Base-by-base conservation (phyloP, 2,797 vertebrate species). In the Falco cherrug region DNA sequence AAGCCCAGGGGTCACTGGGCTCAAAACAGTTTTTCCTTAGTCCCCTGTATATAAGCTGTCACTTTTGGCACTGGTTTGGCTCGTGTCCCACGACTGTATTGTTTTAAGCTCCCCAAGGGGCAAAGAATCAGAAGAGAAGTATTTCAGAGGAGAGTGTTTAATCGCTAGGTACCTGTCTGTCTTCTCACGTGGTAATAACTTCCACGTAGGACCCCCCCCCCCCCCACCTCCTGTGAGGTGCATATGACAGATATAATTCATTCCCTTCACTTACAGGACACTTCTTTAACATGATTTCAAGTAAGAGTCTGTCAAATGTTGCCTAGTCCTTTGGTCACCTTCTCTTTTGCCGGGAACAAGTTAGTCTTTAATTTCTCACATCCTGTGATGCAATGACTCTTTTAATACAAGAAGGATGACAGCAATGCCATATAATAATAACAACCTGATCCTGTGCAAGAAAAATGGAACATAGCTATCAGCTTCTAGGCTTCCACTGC, bases 91-190 rank as follows among this genome's bases (percentile, higher is more conserved):
- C 6, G 6, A 26, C 47, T 8, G 10, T 48, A 24, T 63, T 63
- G 25, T 54, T 53, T 65, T 29, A 19, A 60, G 67, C 43, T 89
- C 26, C 51, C 47, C 29, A 54, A 13, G 48, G 26, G 7, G 15
- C n/a, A 90, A 61, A 82, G 43, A 82, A 43, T 73, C 21, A 76
- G 67, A 71, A 86, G 22, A 48, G 56, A 90, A 79, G 28, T 76
- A 76, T 84, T 81, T 77, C 60, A 71, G 89, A 81, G n/a, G n/a
- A 80, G 51, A 33, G 2, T 56, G 24, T 93, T 90, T 50, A 57
- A 59, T 79, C 29, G 28, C 76, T 35, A 29, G 29, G 24, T 79
- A 61, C 24, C 25, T 51, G 12, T 28, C 35, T 69, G 28, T 54
- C 57, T 69, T 80, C 37, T 85, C 24, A 12, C 0, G 0, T 8